A percentile compares a stretch with the other conserved stretches of the same genome.
These are phyloP conservation scores for Syrmaticus mikado DNA, from an alignment of 2,113 vertebrate genomes.

Conservation along the genomic window DNA sequence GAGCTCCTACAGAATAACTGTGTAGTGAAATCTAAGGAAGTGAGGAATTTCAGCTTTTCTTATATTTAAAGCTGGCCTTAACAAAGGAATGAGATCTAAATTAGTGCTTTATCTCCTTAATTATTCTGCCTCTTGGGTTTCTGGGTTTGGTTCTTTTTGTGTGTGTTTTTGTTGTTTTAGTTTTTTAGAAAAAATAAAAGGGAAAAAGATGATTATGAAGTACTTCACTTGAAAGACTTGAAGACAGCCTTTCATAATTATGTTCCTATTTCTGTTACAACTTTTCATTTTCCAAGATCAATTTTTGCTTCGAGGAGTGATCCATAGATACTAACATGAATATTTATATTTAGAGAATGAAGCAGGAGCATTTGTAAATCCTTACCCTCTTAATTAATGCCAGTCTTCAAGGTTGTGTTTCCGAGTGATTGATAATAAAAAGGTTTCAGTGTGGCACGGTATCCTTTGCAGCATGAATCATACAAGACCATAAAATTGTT, in stretches of 20 bases:
- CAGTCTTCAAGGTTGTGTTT: slow-evolving; percentile 64
- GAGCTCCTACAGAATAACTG: background rate
- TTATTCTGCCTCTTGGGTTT: background rate
- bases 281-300: slow-evolving; percentile 50
- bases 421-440: slow-evolving; percentile 72
- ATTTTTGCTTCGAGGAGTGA: slow-evolving; percentile 57
- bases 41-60: background rate
- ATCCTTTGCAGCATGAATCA: slow-evolving; percentile 69
- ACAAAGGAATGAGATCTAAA: background rate
- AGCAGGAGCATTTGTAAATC: slow-evolving; percentile 66
- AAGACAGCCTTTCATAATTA: slow-evolving; percentile 48
- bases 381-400: slow-evolving; percentile 66
- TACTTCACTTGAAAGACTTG: background rate
- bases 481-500: slow-evolving; percentile 68
- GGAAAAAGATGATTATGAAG: background rate
- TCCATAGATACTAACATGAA: slow-evolving; percentile 57
- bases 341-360: slow-evolving; percentile 69
- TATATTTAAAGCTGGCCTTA: background rate
- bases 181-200: background rate
- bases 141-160: no score
- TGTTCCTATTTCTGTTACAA: slow-evolving; percentile 39
- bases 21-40: background rate
- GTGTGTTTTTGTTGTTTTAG: background rate
- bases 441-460: slow-evolving; percentile 63
- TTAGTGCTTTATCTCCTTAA: background rate